These are phyloP conservation scores for Melitaea athalia DNA, from an alignment of 2,888 invertebrate species.

Conservation along the genomic window DNA sequence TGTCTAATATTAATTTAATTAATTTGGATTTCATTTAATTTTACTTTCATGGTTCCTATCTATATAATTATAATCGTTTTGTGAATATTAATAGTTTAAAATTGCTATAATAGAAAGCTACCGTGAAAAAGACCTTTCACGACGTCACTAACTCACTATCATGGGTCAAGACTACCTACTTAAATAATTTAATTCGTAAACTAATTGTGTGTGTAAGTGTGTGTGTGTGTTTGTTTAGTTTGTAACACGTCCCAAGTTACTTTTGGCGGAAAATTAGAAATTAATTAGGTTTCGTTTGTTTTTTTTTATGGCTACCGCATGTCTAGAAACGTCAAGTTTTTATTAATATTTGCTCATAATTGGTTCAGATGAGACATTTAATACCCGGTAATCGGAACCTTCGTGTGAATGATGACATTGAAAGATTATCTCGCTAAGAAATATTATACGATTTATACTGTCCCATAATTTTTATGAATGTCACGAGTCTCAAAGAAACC, in stretches of 20 bases:
- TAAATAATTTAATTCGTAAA: too few relatives aligned
- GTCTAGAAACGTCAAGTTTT: constrained; percentile 17
- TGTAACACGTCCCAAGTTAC: neutral
- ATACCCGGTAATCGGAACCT: constrained; percentile 37
- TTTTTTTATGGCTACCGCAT: neutral
- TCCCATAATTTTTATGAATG: constrained; percentile 30
- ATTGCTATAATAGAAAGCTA: too few relatives aligned
- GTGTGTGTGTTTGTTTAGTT: too few relatives aligned
- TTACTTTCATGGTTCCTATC: too few relatives aligned
- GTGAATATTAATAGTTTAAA: too few relatives aligned
- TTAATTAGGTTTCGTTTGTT: neutral
- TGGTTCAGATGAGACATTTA: constrained; percentile 29
- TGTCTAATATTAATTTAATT: too few relatives aligned
- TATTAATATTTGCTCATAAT: constrained; percentile 20
- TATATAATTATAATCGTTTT: too few relatives aligned
- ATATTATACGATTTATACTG: constrained; percentile 31
- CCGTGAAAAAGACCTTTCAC: too few relatives aligned
- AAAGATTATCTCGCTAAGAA: constrained; percentile 34
- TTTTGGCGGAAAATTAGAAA: neutral
- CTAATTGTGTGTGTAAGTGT: too few relatives aligned
- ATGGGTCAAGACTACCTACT: too few relatives aligned
- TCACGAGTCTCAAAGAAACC: neutral
- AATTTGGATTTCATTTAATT: too few relatives aligned
- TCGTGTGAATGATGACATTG: constrained; percentile 41
- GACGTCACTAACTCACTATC: too few relatives aligned